A percentile compares a stretch with the other conserved stretches of the same genome.
Evolutionary conservation across 2,113 vertebrate genomes (phyloP).

Genomic region (Cygnus atratus): DNA sequence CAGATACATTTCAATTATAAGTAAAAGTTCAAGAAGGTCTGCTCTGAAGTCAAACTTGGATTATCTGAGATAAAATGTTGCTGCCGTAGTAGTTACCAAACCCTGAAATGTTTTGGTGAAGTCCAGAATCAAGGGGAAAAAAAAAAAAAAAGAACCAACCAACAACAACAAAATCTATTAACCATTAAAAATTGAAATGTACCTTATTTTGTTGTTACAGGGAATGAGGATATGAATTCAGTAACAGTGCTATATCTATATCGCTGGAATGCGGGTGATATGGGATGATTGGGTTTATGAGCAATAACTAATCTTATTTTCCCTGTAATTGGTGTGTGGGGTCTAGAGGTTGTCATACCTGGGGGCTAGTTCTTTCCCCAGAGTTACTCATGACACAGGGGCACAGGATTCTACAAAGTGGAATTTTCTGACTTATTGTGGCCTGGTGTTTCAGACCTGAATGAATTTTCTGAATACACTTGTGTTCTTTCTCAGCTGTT

Average conservation of each 20-base stretch:
- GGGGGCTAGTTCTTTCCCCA: background rate
- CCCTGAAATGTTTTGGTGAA: background rate
- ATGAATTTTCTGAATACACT: background rate
- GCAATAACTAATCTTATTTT: background rate
- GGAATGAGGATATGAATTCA: background rate
- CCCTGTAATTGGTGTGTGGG: background rate
- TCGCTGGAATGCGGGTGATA: background rate
- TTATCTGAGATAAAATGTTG: background rate
- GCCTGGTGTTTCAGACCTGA: background rate
- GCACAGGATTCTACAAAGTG: background rate
- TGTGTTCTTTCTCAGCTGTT: background rate
- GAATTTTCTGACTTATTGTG: background rate
- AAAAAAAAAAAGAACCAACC: rapidly evolving
- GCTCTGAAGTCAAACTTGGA: background rate
- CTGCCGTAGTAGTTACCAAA: background rate
- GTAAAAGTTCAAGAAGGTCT: background rate
- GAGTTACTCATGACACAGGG: background rate
- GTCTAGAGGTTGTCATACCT: background rate
- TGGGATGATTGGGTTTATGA: background rate
- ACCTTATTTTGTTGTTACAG: background rate
- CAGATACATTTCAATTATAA: background rate
- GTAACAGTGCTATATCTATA: background rate
- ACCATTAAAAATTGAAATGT: background rate
- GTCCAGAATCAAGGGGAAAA: background rate
- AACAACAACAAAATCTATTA: background rate